Evolutionary conservation across 2,888 invertebrate genomes (phyloP), one percentile per base, ranked within the genome.

Genomic region (Chromoteleia sp.): DNA sequence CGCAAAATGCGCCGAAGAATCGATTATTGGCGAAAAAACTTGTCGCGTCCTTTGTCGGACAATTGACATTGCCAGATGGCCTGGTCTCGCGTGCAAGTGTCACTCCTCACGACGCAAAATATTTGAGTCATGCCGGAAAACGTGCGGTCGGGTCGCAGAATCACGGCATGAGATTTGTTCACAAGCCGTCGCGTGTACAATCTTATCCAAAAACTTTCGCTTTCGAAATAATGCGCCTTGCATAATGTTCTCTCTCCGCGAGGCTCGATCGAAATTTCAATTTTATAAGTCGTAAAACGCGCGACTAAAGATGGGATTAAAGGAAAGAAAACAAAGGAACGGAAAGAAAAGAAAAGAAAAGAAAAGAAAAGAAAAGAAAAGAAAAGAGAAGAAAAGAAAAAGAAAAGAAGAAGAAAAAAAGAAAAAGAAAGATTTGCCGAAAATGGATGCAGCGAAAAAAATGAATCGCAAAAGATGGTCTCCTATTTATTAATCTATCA

Each of bases 11-110:
- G 45, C 83, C 86, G 29, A 39, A 68, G 56, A 81, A 81, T 83
- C 78, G 68, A 73, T 75, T 71, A 75, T 59, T 36, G 29, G 43
- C 39, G 21, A 68, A 75, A 85, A 85, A 86, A 88, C 82, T 89
- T 90, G 89, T 89, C 88, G 83, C 88, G 86, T 85, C 84, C 85
- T 85, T 84, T 52, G 81, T 80, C 75, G 83, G 83, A 86, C 85
- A 87, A 87, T 86, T 83, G 82, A 70, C 65, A 63, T 45, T 45
- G 80, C 80, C 87, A 85, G 86, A 86, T 88, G 86, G 85, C 70
- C 70, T 6, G 45, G 54, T 52, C 25, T 74, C 71, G 81, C 86
- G 86, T 85, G 86, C 87, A 84, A 84, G 21, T 84, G 87, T 86
- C 87, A 85, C 56, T 84, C 80, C 84, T 79, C 36, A 84, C 83